Evolutionary conservation across 1,140 invertebrate species (phyloP), one percentile per base, ranked within the genome.

Genomic region (Zeugodacus cucurbitae): DNA sequence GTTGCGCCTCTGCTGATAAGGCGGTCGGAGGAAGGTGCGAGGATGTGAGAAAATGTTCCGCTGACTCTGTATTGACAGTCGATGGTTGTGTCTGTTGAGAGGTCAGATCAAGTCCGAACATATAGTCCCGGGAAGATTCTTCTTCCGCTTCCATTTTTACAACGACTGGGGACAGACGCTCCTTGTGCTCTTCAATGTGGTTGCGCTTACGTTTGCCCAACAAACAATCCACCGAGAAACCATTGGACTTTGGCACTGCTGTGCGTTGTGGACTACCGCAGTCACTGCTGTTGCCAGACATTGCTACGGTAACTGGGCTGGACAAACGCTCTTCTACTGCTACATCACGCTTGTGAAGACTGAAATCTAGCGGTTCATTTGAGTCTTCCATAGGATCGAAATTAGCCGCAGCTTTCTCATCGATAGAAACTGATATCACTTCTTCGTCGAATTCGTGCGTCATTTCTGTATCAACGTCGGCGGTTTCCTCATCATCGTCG

Each of bases 341-440:
- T 2, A 32, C 20, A 11, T 14, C 59, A 3, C 92, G 92, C 67
- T 92, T 93, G 86, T 93, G 91, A 82, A 93, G 37, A 59, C 91
- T 92, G 22, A 93, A 93, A 78, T 93, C 92, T 3, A 93, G 89
- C 0, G 92, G 92, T 74, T 93, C 90, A 70, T 90, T 90, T 0
- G 85, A 88, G 48, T 89, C 26, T 57, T 88, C 89, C 22, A 58
- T 59, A 20, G 62, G 41, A n/a, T 41, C 6, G 10, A 48, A 54
- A n/a, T 48, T 82, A 62, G 32, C 17, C 26, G 20, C 48, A 1
- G 20, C 82, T 37, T 54, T 17, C 14, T 89, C 89, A 8, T 88
- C 89, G 29, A 89, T 88, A 62, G 58, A 62, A 5, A 62, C 58
- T 26, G 58, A n/a, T 62, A 62, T 62, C n/a, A 11, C 1, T 44